A percentile compares a stretch with the other conserved stretches of the same genome.
These are phyloP conservation scores for Clinocottus analis DNA, from an alignment of 2,113 vertebrate species.

Conservation along the genomic window DNA sequence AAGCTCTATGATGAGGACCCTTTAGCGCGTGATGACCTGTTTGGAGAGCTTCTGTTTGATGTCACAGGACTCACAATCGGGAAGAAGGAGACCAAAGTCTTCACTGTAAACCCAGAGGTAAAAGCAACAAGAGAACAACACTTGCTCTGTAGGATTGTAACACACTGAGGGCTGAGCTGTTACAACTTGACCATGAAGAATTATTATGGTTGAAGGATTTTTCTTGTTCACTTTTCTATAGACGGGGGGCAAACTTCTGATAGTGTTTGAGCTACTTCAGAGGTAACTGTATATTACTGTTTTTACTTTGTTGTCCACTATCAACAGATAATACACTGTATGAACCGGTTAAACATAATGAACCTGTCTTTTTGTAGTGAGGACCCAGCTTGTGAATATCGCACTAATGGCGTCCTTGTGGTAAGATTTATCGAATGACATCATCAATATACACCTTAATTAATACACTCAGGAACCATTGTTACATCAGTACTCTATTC, in stretches of 20 bases:
- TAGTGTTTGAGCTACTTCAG: conserved; percentile 85
- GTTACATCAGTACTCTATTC: neutral
- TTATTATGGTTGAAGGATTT: neutral
- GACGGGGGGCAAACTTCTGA: conserved; percentile 81
- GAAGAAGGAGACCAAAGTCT: conserved; percentile 65
- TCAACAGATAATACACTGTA: neutral
- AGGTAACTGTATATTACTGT: conserved; percentile 76
- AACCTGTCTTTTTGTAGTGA: conserved; percentile 72
- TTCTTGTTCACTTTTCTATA: conserved; percentile 25
- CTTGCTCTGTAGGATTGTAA: neutral
- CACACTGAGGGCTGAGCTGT: neutral
- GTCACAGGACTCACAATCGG: conserved; percentile 69
- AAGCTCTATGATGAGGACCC: conserved; percentile 80
- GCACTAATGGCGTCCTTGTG: conserved; percentile 38
- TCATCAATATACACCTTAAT: neutral
- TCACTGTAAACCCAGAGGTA: conserved; percentile 74
- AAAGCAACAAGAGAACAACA: neutral
- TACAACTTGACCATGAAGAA: neutral
- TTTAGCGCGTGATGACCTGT: conserved; percentile 70
- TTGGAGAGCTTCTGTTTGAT: conserved; percentile 78
- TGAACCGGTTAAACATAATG: neutral
- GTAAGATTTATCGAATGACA: conserved; percentile 13
- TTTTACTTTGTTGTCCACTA: neutral
- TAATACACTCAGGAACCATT: no score
- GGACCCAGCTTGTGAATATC: conserved; percentile 15